Evolutionary conservation across 2,797 vertebrate species (phyloP).

Genomic region (Rhincodon typus): DNA sequence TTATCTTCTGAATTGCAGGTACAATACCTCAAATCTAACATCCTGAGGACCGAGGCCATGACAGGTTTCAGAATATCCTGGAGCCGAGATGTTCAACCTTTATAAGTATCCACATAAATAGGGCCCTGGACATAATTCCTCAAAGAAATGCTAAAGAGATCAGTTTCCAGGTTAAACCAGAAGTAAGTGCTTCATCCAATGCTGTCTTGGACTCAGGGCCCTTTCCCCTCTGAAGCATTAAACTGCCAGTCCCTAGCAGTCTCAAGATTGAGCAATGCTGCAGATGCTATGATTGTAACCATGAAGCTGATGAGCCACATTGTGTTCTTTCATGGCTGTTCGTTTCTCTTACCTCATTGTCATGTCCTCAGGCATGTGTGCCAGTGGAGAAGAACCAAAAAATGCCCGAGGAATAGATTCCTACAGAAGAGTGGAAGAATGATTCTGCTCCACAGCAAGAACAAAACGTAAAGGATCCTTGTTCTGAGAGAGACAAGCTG

Average conservation of each 20-base stretch:
- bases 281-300: not conserved
- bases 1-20: not conserved
- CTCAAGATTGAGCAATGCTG: not conserved
- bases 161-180: slow-evolving; percentile 79
- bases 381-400: not conserved
- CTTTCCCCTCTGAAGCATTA: slow-evolving; percentile 47
- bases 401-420: rapidly evolving
- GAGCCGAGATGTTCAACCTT: too few relatives aligned
- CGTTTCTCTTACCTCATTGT: slow-evolving; percentile 57
- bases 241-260: slow-evolving; percentile 18
- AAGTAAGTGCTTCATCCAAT: slow-evolving; percentile 70
- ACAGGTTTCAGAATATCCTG: too few relatives aligned
- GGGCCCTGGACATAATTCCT: too few relatives aligned
- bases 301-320: not conserved
- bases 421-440: not conserved
- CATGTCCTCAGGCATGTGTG: slow-evolving; percentile 62
- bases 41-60: too few relatives aligned
- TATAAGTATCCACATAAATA: too few relatives aligned
- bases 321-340: slow-evolving; percentile 43
- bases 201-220: slow-evolving; percentile 67
- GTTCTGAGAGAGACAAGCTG: not conserved
- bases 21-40: too few relatives aligned
- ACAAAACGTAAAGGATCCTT: not conserved
- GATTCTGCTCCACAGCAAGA: not conserved
- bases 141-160: slow-evolving; percentile 65